Percentiles rank a stretch among this genome's conserved stretches.
Evolutionary conservation across 2,888 invertebrate species (phyloP).

Genomic region (Phasia obesa): DNA sequence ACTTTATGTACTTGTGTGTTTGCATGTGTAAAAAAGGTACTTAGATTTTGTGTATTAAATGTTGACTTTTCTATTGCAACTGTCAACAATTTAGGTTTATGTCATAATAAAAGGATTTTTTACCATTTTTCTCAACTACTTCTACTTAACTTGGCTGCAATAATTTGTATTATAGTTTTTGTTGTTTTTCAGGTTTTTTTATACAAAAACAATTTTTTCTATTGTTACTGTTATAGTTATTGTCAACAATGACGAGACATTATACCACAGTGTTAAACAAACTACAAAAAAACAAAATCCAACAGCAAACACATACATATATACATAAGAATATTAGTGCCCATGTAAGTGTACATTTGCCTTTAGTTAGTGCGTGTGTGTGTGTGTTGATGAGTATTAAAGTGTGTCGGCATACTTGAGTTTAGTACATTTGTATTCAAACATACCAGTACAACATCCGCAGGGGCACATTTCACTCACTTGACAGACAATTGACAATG

Average conservation of each 20-base stretch:
- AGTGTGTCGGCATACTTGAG: conserved; percentile 41
- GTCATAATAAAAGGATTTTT: conserved; percentile 34
- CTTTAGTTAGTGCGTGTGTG: too few species aligned
- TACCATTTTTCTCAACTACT: conserved; percentile 2
- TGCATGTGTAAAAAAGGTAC: not conserved
- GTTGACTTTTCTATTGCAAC: conserved; percentile 47
- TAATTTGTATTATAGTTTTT: conserved; percentile 41
- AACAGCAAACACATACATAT: not conserved
- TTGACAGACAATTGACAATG: conserved; percentile 66
- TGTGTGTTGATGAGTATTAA: conserved; percentile 18
- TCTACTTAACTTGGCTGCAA: conserved; percentile 31
- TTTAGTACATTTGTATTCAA: conserved; percentile 37
- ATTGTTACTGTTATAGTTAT: conserved; percentile 56
- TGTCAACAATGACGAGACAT: conserved; percentile 63
- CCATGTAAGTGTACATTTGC: not conserved
- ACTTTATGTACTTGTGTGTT: not conserved
- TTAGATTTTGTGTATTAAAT: conserved; percentile 17
- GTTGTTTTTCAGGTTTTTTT: conserved; percentile 44
- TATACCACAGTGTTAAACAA: conserved; percentile 16
- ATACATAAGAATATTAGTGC: not conserved
- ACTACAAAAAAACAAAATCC: conserved; percentile 15
- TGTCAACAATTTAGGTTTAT: conserved; percentile 60
- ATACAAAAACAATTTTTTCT: conserved; percentile 30
- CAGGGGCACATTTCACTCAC: conserved; percentile 65
- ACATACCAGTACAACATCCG: conserved; percentile 59